Base-by-base conservation (phyloP, 2,113 vertebrate species). In the Bucco capensis region DNA sequence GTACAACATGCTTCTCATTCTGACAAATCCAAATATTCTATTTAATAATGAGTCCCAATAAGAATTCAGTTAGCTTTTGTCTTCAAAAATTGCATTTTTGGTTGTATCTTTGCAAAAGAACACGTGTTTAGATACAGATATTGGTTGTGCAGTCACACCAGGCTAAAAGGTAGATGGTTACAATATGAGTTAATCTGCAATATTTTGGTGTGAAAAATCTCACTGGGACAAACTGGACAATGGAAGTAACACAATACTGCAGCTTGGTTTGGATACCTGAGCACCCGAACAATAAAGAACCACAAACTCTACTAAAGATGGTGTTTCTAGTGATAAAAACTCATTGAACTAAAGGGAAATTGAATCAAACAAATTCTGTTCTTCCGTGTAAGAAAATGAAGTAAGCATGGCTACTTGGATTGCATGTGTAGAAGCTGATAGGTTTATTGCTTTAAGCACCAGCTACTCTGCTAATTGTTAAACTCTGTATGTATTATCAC, bases 231-330 rank as follows among this genome's bases (percentile, higher is more conserved):
- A 66, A n/a, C 6, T 17, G 19, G 46, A 28, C 35, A 51, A 35
- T 8, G 19, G 16, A 57, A 76, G 27, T 6, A 42, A 30, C 12
- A 22, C 9, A 11, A 17, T 42, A 22, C 5, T 64, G 24, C 12
- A 37, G 12, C 17, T 60, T 54, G 30, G 6, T 38, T 51, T 71
- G 27, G 21, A 25, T 66, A 54, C 1, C 12, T 30, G 18, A 49
- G 21, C 42, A 50, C 8, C 7, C 44, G 74, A 3, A 1, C 0
- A 1, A 24, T 1, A 66, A 31, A 75, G 31, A 19, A 24, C 10
- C 49, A 33, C 12, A 38, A 73, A 30, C 27, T 53, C 9, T 14
- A 6, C 17, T 49, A 9, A 65, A 62, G 7, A 65, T n/a, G n/a
- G n/a, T n/a, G n/a, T n/a, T n/a, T n/a, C n/a, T n/a, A n/a, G n/a